Evolutionary conservation across 2,113 vertebrate genomes (phyloP).

Genomic region (Pygathrix nemaeus): DNA sequence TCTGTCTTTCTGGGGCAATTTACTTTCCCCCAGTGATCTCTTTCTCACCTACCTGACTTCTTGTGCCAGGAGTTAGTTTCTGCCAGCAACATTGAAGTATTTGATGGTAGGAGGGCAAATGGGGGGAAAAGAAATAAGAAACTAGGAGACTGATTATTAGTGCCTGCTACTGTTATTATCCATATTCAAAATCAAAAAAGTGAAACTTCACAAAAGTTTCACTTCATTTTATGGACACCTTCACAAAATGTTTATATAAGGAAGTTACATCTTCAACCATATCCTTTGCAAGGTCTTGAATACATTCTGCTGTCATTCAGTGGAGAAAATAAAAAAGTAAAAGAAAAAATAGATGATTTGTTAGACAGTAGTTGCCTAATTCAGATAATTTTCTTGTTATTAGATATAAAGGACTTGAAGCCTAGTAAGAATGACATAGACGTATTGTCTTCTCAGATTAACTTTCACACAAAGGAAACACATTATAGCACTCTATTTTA

Average conservation of each 20-base stretch:
- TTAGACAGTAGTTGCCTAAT: not conserved
- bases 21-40: not conserved
- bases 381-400: not conserved
- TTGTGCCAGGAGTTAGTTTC: not conserved
- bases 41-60: not conserved
- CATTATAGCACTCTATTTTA: conserved; percentile 15
- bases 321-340: not conserved
- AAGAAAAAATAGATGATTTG: not conserved
- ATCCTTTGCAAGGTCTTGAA: not conserved
- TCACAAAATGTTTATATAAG: not conserved
- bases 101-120: not conserved
- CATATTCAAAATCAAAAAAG: not conserved
- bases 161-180: not conserved
- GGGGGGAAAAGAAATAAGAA: not conserved
- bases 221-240: not conserved
- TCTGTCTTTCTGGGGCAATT: not conserved
- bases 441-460: conserved; percentile 18
- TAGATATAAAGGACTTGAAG: conserved; percentile 23
- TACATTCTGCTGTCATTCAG: not conserved
- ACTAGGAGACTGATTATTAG: not conserved
- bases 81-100: not conserved
- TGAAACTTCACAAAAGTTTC: not conserved
- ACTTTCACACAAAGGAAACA: not conserved
- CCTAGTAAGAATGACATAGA: not conserved
- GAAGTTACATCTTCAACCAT: not conserved